Conservation (phyloP, 23 tunicate genomes). For the Phallusia fumigata region DNA sequence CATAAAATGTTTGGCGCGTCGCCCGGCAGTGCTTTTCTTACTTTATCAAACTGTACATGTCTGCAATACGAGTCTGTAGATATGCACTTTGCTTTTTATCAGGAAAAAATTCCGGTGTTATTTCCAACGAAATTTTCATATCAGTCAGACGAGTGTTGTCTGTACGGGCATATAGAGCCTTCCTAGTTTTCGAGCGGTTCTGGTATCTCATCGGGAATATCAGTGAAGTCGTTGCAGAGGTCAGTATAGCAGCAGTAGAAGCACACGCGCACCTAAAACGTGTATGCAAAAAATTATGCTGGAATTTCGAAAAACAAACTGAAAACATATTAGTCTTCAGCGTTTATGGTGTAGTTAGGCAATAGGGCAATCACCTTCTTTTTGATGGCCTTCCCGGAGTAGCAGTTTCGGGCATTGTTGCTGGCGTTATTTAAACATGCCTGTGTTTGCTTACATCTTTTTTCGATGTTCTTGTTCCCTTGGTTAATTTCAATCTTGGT, state of each 20-base stretch:
- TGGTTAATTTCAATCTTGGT: slow-evolving; percentile 34
- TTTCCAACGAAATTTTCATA: no score
- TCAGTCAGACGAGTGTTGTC: no score
- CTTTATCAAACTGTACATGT: no score
- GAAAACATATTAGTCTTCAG: no score
- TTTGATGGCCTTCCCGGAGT: slow-evolving; percentile 18
- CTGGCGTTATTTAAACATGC: slow-evolving; percentile 26
- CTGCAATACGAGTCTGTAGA: no score
- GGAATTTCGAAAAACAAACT: no score
- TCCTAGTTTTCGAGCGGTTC: slow-evolving; percentile 5
- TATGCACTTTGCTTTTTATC: no score
- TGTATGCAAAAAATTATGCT: neutral
- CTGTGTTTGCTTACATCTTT: slow-evolving; percentile 18
- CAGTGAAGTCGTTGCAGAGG: slow-evolving; percentile 31
- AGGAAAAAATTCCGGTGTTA: no score
- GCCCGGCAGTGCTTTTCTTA: no score
- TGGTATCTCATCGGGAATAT: slow-evolving; percentile 8
- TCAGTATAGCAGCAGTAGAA: slow-evolving; percentile 38
- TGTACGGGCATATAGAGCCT: no score
- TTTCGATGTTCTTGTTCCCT: slow-evolving; percentile 11
- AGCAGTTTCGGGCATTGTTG: slow-evolving; percentile 40
- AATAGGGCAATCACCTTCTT: slow-evolving; percentile 32
- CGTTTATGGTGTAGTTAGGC: no score
- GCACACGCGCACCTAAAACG: slow-evolving; percentile 44
- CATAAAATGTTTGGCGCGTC: no score